Conservation (phyloP, 2,888 invertebrate genomes). For the Fragum fragum region DNA sequence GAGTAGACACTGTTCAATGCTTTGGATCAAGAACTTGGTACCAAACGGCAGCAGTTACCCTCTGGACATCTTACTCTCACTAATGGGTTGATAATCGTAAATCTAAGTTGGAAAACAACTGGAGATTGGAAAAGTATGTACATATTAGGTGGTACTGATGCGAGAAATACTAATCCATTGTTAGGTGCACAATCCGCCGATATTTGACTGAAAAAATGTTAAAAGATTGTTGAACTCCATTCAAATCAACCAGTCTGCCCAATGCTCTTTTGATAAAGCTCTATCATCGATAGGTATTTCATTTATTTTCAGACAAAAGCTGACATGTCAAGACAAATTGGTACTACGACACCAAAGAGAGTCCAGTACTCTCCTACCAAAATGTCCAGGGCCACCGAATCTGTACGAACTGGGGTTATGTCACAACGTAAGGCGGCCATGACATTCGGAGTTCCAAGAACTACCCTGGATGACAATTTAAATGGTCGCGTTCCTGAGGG, state of each 20-base stretch:
- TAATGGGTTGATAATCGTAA: too few relatives aligned
- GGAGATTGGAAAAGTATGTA: too few relatives aligned
- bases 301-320: background rate
- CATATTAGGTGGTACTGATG: background rate
- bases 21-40: too few relatives aligned
- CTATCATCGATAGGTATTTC: background rate
- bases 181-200: too few relatives aligned
- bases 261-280: background rate
- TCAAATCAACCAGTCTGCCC: too few relatives aligned
- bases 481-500: constrained; percentile 29
- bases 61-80: too few relatives aligned
- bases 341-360: background rate
- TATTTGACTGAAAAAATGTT: too few relatives aligned
- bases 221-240: too few relatives aligned
- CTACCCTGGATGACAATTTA: constrained; percentile 41
- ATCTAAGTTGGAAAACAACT: too few relatives aligned
- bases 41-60: too few relatives aligned
- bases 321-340: background rate
- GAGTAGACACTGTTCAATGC: too few relatives aligned
- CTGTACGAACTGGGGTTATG: constrained; percentile 25
- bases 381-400: constrained; percentile 28
- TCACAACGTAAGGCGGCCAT: constrained; percentile 24
- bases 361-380: constrained; percentile 31
- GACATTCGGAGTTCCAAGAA: constrained; percentile 28
- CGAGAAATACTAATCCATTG: background rate